These are phyloP conservation scores for Helostoma temminkii DNA, from an alignment of 2,797 vertebrate genomes.

Conservation along the genomic window DNA sequence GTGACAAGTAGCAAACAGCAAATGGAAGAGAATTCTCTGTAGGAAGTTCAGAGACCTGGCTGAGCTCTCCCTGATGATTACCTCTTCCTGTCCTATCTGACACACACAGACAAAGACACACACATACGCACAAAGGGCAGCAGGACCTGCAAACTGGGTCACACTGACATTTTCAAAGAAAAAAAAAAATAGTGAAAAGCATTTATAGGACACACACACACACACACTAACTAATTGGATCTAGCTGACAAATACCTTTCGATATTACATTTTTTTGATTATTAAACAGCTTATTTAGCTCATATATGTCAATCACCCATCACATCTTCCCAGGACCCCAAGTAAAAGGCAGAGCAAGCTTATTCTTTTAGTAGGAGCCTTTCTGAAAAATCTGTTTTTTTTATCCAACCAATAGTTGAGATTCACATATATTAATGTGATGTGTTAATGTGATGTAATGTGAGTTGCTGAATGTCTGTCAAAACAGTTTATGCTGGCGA, in stretches of 20 bases:
- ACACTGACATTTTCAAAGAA: background rate
- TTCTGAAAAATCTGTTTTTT: background rate
- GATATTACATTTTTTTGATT: no score
- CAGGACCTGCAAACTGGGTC: conserved; percentile 1
- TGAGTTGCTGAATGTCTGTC: no score
- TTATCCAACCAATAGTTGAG: background rate
- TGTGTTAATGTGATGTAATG: no score
- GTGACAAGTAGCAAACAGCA: conserved; percentile 47
- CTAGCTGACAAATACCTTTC: no score
- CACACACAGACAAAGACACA: conserved; percentile 2
- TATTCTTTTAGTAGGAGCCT: no score
- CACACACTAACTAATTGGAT: no score
- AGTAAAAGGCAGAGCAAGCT: no score
- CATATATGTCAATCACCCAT: no score
- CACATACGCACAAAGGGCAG: background rate
- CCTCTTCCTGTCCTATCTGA: conserved; percentile 2
- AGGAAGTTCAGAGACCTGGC: conserved; percentile 12
- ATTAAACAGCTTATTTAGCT: no score
- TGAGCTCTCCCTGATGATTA: conserved; percentile 39
- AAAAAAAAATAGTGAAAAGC: conserved; percentile 1
- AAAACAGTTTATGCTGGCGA: no score
- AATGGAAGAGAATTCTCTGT: conserved; percentile 29
- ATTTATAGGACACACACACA: conserved; percentile 8
- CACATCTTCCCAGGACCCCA: no score
- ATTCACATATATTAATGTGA: no score